These are phyloP conservation scores for Rissa tridactyla DNA, from an alignment of 2,113 vertebrate species.

Conservation along the genomic window DNA sequence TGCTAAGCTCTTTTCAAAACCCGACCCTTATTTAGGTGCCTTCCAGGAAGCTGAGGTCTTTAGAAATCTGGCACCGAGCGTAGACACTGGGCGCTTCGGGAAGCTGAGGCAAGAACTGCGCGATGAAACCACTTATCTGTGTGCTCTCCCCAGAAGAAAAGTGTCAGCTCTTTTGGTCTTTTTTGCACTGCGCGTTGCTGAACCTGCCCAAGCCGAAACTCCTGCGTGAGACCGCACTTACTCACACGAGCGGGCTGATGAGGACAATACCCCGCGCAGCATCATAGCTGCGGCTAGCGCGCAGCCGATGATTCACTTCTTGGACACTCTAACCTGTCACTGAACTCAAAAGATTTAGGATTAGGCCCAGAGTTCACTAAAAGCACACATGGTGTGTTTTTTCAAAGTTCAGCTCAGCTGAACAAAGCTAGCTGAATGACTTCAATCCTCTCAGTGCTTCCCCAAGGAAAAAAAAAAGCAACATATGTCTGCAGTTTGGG, in stretches of 20 bases:
- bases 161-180: rapidly evolving
- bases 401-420: conserved; percentile 11
- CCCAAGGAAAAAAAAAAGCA: not conserved
- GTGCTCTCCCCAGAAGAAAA: not conserved
- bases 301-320: conserved; percentile 7
- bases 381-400: not conserved
- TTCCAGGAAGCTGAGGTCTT: conserved; percentile 9
- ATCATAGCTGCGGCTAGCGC: not conserved
- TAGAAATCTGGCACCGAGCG: not conserved
- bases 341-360: conserved; percentile 1
- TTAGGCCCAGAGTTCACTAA: conserved; percentile 3
- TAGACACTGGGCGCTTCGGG: not conserved
- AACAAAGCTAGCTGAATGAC: conserved; percentile 30
- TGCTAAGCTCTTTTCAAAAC: conserved; percentile 37
- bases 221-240: not conserved
- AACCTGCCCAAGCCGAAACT: not conserved
- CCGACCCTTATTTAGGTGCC: conserved; percentile 29
- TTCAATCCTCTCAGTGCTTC: conserved; percentile 23
- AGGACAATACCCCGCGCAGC: not conserved
- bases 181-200: not conserved
- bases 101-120: not conserved
- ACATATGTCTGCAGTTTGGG: not conserved
- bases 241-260: not conserved
- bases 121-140: not conserved
- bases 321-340: conserved; percentile 1